Evolutionary conservation across 2,113 vertebrate genomes (phyloP).

Genomic region (Polypterus senegalus): DNA sequence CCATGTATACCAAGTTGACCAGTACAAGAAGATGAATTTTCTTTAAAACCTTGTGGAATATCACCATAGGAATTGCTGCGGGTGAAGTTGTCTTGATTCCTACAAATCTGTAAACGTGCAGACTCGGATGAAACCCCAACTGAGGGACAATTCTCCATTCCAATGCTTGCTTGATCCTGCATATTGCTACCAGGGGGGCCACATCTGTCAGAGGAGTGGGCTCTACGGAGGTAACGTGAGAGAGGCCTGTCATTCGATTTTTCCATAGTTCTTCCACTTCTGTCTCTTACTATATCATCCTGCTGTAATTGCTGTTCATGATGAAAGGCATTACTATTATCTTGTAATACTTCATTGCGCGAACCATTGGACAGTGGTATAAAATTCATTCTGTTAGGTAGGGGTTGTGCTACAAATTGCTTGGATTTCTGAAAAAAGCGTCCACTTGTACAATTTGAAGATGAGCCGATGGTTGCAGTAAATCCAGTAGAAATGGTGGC

Average conservation of each 20-base stretch:
- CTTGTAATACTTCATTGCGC: constrained; percentile 32
- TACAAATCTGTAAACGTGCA: constrained; percentile 28
- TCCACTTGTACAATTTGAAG: constrained; percentile 52
- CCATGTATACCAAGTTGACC: constrained; percentile 40
- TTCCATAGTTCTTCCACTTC: constrained; percentile 38
- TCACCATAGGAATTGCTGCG: constrained; percentile 35
- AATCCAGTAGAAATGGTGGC: constrained; percentile 79
- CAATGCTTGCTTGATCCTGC: constrained; percentile 21
- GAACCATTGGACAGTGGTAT: constrained; percentile 51
- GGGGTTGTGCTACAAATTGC: constrained; percentile 60
- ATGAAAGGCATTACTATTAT: constrained; percentile 45
- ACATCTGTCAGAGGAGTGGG: constrained; percentile 80
- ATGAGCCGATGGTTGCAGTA: constrained; percentile 42
- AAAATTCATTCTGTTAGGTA: constrained; percentile 74
- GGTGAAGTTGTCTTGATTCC: constrained; percentile 39
- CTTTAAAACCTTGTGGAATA: constrained; percentile 49
- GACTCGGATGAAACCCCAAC: constrained; percentile 59
- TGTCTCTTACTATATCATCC: constrained; percentile 24
- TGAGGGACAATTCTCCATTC: constrained; percentile 69
- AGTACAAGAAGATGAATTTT: constrained; percentile 33
- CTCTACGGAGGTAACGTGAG: constrained; percentile 76
- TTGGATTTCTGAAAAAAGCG: constrained; percentile 68
- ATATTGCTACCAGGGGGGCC: constrained; percentile 32
- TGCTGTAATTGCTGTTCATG: constrained; percentile 35
- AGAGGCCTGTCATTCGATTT: constrained; percentile 51